Evolutionary conservation across 2,113 vertebrate species (phyloP).

Genomic region (Cyanocitta stelleri): DNA sequence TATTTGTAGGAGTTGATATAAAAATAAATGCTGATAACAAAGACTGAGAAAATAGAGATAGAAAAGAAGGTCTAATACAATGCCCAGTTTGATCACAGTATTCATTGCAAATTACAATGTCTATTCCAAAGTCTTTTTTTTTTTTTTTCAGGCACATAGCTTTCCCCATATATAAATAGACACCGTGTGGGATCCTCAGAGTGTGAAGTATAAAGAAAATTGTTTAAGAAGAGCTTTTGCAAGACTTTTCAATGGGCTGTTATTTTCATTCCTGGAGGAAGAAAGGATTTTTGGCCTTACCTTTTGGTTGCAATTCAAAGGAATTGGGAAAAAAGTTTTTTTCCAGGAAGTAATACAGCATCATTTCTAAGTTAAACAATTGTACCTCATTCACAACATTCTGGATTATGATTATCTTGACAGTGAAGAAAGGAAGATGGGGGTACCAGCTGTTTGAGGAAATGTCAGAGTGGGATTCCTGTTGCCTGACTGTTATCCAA

Average conservation of each 20-base stretch:
- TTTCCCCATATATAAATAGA: background rate
- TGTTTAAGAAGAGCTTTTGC: background rate
- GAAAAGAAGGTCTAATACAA: background rate
- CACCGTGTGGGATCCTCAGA: background rate
- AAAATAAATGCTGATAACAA: background rate
- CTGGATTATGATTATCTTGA: background rate
- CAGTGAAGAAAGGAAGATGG: background rate
- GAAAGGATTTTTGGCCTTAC: background rate
- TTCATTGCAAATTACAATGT: background rate
- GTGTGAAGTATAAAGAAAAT: background rate
- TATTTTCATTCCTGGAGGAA: background rate
- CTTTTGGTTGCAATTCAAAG: background rate
- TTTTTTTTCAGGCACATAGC: background rate
- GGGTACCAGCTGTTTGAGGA: rapidly evolving
- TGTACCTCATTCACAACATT: background rate
- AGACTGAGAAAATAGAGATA: background rate
- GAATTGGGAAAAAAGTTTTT: background rate
- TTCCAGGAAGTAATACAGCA: background rate
- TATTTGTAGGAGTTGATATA: background rate
- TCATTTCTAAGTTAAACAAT: background rate
- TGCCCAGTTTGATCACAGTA: background rate
- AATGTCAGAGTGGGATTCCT: background rate
- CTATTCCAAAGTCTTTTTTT: background rate
- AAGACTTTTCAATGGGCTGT: background rate
- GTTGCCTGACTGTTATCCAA: background rate